These are phyloP conservation scores for Larimichthys polyactis DNA, from an alignment of 2,113 vertebrate genomes.

Conservation along the genomic window DNA sequence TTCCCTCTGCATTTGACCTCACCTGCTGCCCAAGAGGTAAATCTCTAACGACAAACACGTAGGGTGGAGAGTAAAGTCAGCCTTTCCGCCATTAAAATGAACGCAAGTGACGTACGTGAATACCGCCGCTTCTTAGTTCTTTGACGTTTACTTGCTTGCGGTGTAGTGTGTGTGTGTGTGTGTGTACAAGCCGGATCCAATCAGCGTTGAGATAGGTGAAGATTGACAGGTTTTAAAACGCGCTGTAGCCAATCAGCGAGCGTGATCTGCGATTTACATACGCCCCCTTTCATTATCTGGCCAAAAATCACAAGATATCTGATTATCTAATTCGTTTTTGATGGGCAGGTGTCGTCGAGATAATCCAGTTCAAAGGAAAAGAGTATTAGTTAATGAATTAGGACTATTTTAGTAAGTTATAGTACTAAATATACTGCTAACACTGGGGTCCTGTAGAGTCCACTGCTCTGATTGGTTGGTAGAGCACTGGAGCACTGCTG, in stretches of 20 bases:
- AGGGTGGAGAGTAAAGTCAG: not conserved
- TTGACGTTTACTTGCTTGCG: slow-evolving; percentile 14
- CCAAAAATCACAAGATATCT: not conserved
- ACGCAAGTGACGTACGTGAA: slow-evolving; percentile 76
- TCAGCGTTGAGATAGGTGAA: slow-evolving; percentile 52
- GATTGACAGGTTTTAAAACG: slow-evolving; percentile 43
- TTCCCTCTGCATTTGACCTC: slow-evolving; percentile 80
- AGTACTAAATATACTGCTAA: not conserved
- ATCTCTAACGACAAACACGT: slow-evolving; percentile 49
- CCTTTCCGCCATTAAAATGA: slow-evolving; percentile 7
- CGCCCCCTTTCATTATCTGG: not conserved
- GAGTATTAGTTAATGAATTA: not conserved
- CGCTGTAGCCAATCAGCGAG: slow-evolving; percentile 58
- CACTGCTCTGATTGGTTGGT: too few species aligned
- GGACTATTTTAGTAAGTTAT: not conserved
- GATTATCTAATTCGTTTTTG: not conserved
- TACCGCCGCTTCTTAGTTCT: slow-evolving; percentile 41
- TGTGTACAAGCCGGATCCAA: slow-evolving; percentile 63
- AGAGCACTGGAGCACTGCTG: too few species aligned
- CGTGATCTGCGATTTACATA: not conserved
- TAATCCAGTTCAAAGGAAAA: not conserved
- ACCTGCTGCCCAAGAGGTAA: slow-evolving; percentile 79
- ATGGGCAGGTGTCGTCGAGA: not conserved
- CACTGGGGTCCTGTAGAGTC: not conserved
- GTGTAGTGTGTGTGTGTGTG: not conserved